Evolutionary conservation across 2,113 vertebrate species (phyloP).

Genomic region (Neodon shergylaensis): DNA sequence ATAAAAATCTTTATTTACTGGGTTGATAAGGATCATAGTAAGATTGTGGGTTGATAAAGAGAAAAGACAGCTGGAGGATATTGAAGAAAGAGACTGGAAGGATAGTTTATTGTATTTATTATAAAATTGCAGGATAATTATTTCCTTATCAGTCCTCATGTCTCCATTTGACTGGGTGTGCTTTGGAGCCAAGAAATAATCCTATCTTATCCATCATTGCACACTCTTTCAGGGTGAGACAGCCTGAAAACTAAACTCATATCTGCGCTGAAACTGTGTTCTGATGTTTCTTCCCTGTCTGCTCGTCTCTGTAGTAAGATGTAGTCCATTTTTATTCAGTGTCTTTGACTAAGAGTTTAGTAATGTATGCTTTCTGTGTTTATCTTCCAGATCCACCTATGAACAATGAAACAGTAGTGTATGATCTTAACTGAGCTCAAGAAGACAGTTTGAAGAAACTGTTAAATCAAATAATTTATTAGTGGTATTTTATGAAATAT

Average conservation of each 20-base stretch:
- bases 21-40: conserved; percentile 26
- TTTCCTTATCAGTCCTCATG: background rate
- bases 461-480: background rate
- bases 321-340: background rate
- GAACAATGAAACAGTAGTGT: background rate
- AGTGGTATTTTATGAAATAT: background rate
- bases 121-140: background rate
- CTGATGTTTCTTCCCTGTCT: background rate
- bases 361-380: background rate
- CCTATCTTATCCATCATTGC: background rate
- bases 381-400: background rate
- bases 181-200: background rate
- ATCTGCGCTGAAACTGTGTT: background rate
- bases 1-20: conserved; percentile 24
- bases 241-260: background rate
- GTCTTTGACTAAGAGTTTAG: background rate
- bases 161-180: background rate
- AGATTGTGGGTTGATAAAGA: background rate
- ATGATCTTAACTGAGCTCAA: background rate
- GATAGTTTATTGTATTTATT: conserved; percentile 32
- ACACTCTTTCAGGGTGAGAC: background rate
- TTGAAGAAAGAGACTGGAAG: conserved; percentile 26
- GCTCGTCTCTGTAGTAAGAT: background rate
- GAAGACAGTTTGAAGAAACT: background rate
- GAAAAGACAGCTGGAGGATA: background rate